These are phyloP conservation scores for Channa striata DNA, from an alignment of 2,797 vertebrate genomes.

Conservation along the genomic window DNA sequence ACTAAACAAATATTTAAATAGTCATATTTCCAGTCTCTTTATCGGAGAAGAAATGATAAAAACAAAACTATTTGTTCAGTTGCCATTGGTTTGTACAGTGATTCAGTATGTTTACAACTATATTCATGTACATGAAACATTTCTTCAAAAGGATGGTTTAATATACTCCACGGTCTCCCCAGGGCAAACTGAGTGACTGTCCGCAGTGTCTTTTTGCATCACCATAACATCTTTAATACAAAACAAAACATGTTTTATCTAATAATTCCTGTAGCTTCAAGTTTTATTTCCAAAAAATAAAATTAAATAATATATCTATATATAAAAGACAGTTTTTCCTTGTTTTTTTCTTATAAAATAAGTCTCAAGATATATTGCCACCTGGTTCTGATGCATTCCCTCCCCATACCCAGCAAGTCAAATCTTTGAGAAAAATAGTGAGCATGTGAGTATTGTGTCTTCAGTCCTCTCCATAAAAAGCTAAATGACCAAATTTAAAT, in stretches of 20 bases:
- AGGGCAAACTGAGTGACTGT: slow-evolving; percentile 76
- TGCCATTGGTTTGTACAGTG: slow-evolving; percentile 87
- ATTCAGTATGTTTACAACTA: slow-evolving; percentile 86
- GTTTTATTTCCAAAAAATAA: slow-evolving; percentile 89
- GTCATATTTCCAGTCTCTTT: slow-evolving; percentile 84
- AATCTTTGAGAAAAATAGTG: slow-evolving; percentile 77
- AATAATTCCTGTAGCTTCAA: slow-evolving; percentile 88
- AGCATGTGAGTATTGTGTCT: slow-evolving; percentile 74
- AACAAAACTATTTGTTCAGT: slow-evolving; percentile 82
- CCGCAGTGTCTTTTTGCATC: slow-evolving; percentile 86
- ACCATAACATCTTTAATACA: slow-evolving; percentile 83
- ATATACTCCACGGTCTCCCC: slow-evolving; percentile 78
- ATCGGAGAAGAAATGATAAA: slow-evolving; percentile 73
- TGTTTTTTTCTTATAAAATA: slow-evolving; percentile 87
- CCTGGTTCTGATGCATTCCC: slow-evolving; percentile 77
- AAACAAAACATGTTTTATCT: slow-evolving; percentile 82
- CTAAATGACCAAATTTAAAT: slow-evolving; percentile 76
- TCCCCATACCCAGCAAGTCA: slow-evolving; percentile 65
- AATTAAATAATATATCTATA: slow-evolving; percentile 90
- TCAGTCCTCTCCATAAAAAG: slow-evolving; percentile 75
- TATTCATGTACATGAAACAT: slow-evolving; percentile 85
- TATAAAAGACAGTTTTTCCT: slow-evolving; percentile 87
- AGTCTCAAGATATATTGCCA: slow-evolving; percentile 90
- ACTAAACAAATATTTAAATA: slow-evolving; percentile 86
- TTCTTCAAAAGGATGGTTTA: slow-evolving; percentile 81